Evolutionary conservation across 2,797 vertebrate species (phyloP).

Genomic region (Poecile montanus): DNA sequence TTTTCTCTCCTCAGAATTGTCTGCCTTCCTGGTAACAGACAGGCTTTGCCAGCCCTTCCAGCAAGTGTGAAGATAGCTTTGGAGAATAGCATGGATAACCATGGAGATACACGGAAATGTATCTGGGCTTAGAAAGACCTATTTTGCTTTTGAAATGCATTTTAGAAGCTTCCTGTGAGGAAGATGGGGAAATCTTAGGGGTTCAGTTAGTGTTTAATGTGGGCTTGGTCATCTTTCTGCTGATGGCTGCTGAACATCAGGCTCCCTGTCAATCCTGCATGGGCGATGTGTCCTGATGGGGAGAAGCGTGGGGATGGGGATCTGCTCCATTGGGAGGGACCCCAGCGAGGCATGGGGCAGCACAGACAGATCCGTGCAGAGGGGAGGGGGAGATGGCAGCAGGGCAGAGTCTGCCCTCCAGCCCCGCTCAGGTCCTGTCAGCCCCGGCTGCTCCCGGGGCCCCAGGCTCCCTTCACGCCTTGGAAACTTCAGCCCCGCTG

Average conservation of each 20-base stretch:
- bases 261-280: rapidly evolving
- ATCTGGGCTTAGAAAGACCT: rapidly evolving
- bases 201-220: neutral
- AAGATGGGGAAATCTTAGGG: neutral
- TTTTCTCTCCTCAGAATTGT: neutral
- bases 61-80: neutral
- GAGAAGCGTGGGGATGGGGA: rapidly evolving
- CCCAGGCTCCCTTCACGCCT: neutral
- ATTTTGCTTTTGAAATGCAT: neutral
- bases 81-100: neutral
- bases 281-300: rapidly evolving
- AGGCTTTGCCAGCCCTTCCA: neutral
- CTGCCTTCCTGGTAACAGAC: neutral
- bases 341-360: neutral
- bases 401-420: neutral
- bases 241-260: neutral
- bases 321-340: rapidly evolving
- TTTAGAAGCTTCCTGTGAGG: neutral
- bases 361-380: too few relatives aligned
- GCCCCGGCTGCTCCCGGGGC: neutral
- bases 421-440: neutral
- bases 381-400: rapidly evolving
- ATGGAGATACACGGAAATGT: neutral
- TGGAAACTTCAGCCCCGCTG: neutral
- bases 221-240: neutral